Conservation (phyloP, 2,797 vertebrate genomes). For the Catamblyrhynchus diadema region DNA sequence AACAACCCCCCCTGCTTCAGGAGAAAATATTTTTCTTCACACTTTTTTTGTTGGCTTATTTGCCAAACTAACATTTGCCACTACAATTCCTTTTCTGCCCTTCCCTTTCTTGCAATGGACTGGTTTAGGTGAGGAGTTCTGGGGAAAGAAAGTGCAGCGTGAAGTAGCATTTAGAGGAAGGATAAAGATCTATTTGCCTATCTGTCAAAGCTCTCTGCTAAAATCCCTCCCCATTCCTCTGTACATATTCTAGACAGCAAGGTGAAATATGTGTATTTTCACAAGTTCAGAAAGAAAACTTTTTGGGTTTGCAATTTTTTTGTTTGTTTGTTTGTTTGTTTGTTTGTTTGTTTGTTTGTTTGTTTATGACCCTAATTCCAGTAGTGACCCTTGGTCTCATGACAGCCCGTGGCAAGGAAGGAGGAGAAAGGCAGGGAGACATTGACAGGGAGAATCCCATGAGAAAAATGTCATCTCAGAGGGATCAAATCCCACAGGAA, state of each 20-base stretch:
- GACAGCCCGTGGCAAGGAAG: neutral
- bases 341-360: neutral
- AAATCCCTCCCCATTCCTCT: neutral
- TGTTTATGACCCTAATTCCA: neutral
- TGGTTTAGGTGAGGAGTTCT: neutral
- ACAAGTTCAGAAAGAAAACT: neutral
- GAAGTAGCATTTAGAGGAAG: neutral
- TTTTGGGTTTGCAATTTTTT: neutral
- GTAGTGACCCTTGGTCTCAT: neutral
- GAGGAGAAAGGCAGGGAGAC: neutral
- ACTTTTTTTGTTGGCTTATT: neutral
- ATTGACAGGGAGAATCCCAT: neutral
- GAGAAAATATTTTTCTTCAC: neutral
- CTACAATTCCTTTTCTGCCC: neutral
- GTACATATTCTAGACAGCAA: neutral
- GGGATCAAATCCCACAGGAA: neutral
- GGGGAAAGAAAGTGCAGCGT: neutral
- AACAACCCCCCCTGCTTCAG: neutral
- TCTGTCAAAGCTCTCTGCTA: neutral
- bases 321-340: no score
- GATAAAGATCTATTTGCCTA: neutral
- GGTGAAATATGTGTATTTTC: neutral
- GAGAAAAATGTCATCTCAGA: neutral
- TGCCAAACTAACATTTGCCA: neutral
- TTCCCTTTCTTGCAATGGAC: neutral